Percentiles rank a stretch among this genome's conserved stretches.
Conservation (phyloP, 2,797 vertebrate species). For the Channa striata region DNA sequence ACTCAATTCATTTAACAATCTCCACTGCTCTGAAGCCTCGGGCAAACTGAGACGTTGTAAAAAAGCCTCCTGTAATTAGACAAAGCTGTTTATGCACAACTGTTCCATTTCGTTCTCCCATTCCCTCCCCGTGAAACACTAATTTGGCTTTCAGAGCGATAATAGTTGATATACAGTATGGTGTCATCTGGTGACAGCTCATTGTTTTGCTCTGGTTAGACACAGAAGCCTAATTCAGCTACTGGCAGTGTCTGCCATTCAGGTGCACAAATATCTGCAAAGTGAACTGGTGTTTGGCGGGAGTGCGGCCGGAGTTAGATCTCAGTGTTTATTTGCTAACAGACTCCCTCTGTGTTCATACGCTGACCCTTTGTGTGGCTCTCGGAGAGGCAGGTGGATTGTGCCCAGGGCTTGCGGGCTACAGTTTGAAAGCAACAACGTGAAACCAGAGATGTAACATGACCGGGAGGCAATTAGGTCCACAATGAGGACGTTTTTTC, state of each 20-base stretch:
- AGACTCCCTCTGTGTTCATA: slow-evolving; percentile 82
- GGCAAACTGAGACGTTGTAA: slow-evolving; percentile 58
- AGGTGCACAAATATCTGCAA: slow-evolving; percentile 64
- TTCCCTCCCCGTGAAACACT: slow-evolving; percentile 45
- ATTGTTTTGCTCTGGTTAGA: slow-evolving; percentile 63
- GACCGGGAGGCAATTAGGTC: slow-evolving; percentile 86
- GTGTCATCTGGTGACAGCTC: slow-evolving; percentile 62
- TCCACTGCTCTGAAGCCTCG: slow-evolving; percentile 48
- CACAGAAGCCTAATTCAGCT: slow-evolving; percentile 56
- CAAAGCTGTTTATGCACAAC: slow-evolving; percentile 67
- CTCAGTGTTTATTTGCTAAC: slow-evolving; percentile 81
- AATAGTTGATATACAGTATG: slow-evolving; percentile 59
- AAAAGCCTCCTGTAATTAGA: slow-evolving; percentile 66
- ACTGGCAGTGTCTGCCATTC: slow-evolving; percentile 56
- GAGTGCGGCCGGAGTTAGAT: slow-evolving; percentile 54
- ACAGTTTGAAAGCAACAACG: slow-evolving; percentile 85
- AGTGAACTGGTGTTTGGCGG: slow-evolving; percentile 54
- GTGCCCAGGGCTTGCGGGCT: slow-evolving; percentile 79
- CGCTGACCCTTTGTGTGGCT: slow-evolving; percentile 76
- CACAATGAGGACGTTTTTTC: slow-evolving; percentile 82
- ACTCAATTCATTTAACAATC: slow-evolving; percentile 59
- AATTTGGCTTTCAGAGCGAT: slow-evolving; percentile 61
- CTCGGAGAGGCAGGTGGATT: slow-evolving; percentile 84
- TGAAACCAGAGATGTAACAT: slow-evolving; percentile 85
- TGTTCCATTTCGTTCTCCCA: slow-evolving; percentile 34